Base-by-base conservation (phyloP, 1,140 invertebrate genomes). In the Lethocerus indicus region DNA sequence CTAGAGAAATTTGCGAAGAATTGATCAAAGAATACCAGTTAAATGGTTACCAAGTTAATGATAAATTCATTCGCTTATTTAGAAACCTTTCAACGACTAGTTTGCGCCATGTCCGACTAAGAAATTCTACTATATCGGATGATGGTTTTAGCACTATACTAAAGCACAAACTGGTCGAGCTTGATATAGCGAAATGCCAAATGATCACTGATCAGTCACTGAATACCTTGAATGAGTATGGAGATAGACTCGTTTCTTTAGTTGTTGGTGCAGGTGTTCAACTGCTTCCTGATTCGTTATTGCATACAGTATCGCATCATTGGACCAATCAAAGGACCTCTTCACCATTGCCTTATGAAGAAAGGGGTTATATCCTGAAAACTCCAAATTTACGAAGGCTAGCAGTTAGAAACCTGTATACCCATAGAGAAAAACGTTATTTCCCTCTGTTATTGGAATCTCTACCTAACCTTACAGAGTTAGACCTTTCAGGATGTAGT, bases 401-500 rank as follows among this genome's bases (percentile, higher is more conserved):
- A 21, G 70, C 74, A 4, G 62, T 87, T 6, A 69, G 71, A 49
- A 66, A 72, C 28, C 58, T 75, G 3, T 59, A 64, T n/a, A 59
- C 70, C 14, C 56, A 67, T 16, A 59, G 61, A 9, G 57, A 64
- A 1, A 65, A 72, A 47, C 72, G 73, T 51, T 64, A 64, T 54
- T 70, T 71, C 41, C 53, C 71, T 28, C 54, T 76, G 5, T 63
- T 84, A 4, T 56, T 79, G 24, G 67, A 68, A 45, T 68, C 76
- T 20, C 55, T 84, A 27, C 59, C 66, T 5, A 71, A 77, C 36
- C 63, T 92, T 13, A 78, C 73, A 21, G 73, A 86, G 60, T 65
- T 93, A 35, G 87, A 92, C 63, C 64, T 93, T 37, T 86, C 84
- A 0, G 75, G 79, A 52, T 87, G 81, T 59, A 66, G 67, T 51